Evolutionary conservation across 2,797 vertebrate species (phyloP), one percentile per base, ranked within the genome.

Genomic region (Siniperca obscura): DNA sequence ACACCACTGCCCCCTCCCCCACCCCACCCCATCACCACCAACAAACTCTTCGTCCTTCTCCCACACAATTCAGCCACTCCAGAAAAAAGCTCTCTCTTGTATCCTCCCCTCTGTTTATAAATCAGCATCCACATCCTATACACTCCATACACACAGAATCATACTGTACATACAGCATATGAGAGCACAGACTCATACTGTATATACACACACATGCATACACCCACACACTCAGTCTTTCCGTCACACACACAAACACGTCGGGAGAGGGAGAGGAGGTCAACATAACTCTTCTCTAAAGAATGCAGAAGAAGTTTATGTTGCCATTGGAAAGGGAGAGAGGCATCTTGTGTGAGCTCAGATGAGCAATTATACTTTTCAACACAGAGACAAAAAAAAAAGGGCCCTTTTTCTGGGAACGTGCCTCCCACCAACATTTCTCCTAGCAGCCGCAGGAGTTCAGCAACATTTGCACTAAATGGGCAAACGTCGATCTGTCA

Each of bases 331-430:
- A 93, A 86, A 90, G 83, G 85, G 83, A 91, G 86, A 71, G 86
- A 90, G 85, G 83, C 91, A 90, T 92, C 84, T 89, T 90, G 91
- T 92, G 90, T 92, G 88, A 94, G 89, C 89, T 93, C 83, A 92
- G 90, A 94, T 94, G 94, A 94, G 92, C 91, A 93, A 94, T 95
- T 94, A 94, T 92, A 90, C 92, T 90, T 94, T 94, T 93, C 87
- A 90, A 77, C 84, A 80, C 80, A 66, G 71, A 91, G 76, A 89
- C 72, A 36, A 76, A 68, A 81, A 86, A 69, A 71, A 59, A 34
- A 60, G 21, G 70, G 40, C 67, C 27, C 52, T 82, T 91, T 87
- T 94, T 90, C 90, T 91, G 85, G 90, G 93, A 94, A 92, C 80
- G 62, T 86, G 78, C 88, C 92, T 92, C 94, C 92, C 87, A 90